Conservation (phyloP, 1,140 invertebrate species). For the Hypothenemus hampei region DNA sequence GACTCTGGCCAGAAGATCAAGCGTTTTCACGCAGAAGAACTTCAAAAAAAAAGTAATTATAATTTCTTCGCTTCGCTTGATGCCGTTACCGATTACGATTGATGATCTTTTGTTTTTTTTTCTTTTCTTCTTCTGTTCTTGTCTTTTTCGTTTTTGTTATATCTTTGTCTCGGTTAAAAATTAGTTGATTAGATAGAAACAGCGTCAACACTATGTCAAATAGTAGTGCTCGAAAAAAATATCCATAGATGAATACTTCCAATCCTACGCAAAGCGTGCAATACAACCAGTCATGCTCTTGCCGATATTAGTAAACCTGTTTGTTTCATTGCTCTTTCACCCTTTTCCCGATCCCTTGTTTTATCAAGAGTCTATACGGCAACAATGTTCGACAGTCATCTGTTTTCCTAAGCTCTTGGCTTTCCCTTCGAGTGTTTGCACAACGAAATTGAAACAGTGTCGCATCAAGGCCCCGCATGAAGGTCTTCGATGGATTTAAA, state of each 20-base stretch:
- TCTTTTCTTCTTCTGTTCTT: no score
- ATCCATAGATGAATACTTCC: no score
- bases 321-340: background rate
- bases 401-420: slow-evolving; percentile 33
- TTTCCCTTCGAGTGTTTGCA: slow-evolving; percentile 20
- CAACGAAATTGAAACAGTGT: slow-evolving; percentile 20
- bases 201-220: no score
- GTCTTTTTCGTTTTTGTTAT: no score
- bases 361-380: background rate
- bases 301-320: slow-evolving; percentile 10
- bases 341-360: background rate
- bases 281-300: no score
- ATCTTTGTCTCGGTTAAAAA: no score
- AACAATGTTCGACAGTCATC: slow-evolving; percentile 29
- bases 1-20: background rate
- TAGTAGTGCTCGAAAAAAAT: no score
- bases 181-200: no score
- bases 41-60: slow-evolving; percentile 18
- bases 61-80: slow-evolving; percentile 16
- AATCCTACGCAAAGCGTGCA: no score
- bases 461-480: no score
- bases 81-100: slow-evolving; percentile 19
- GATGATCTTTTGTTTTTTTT: slow-evolving; percentile 2
- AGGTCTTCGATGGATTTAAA: no score
- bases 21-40: slow-evolving; percentile 4